These are phyloP conservation scores for Pygocentrus nattereri DNA, from an alignment of 2,797 vertebrate species.

Conservation along the genomic window DNA sequence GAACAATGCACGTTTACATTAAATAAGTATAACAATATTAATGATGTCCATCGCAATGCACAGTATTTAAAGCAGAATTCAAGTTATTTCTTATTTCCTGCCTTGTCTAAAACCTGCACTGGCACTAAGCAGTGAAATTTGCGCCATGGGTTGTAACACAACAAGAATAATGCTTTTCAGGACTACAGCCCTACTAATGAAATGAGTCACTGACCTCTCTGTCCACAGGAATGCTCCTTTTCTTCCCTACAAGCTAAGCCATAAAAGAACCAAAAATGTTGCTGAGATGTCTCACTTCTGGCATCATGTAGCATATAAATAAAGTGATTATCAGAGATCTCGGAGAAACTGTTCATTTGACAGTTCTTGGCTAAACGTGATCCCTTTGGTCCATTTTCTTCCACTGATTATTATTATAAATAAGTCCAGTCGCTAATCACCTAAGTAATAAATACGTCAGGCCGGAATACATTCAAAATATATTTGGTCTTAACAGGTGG, in stretches of 20 bases:
- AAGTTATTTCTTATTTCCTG: neutral
- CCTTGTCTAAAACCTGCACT: neutral
- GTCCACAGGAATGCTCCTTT: neutral
- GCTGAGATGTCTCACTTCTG: neutral
- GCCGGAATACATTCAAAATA: conserved; percentile 13
- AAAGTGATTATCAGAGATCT: neutral
- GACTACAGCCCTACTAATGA: neutral
- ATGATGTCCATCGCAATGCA: conserved; percentile 14
- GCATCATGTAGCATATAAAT: neutral
- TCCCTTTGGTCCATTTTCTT: too few relatives aligned
- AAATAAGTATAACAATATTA: neutral
- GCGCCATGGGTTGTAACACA: neutral
- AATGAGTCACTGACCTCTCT: neutral
- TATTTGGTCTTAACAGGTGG: conserved; percentile 13
- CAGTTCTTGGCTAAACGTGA: neutral
- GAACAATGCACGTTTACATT: neutral
- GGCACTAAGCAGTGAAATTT: neutral
- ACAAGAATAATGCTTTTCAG: neutral
- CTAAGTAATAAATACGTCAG: conserved; percentile 30
- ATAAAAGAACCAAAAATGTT: neutral
- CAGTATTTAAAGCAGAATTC: conserved; percentile 3
- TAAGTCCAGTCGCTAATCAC: neutral
- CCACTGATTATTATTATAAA: neutral
- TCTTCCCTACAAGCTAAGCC: neutral
- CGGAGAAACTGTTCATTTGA: too few relatives aligned